A percentile compares a stretch with the other conserved stretches of the same genome.
Conservation (phyloP, 2,888 invertebrate genomes). For the Bellardia bayeri region DNA sequence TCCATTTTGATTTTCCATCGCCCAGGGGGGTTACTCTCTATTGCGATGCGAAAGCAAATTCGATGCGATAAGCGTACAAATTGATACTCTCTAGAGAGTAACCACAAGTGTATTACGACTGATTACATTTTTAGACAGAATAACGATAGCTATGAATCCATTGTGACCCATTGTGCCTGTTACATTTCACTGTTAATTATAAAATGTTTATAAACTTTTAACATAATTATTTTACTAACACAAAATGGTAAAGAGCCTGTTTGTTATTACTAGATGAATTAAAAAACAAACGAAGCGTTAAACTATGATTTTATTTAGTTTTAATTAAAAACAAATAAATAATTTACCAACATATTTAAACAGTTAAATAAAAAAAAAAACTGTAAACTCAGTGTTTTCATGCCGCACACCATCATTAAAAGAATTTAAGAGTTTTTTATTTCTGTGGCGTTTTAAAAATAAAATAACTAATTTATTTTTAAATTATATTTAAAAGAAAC, state of each 20-base stretch:
- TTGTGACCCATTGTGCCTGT: no score
- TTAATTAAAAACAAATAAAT: slow-evolving; percentile 62
- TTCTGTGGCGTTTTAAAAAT: background rate
- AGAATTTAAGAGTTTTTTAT: slow-evolving; percentile 1
- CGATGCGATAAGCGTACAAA: no score
- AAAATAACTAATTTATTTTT: background rate
- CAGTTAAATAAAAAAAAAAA: slow-evolving; percentile 31
- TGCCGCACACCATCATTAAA: slow-evolving; percentile 38
- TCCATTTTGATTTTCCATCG: no score
- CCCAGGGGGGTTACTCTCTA: no score
- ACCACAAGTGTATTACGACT: no score
- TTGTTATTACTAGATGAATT: background rate
- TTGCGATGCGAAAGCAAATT: no score
- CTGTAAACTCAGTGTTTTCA: slow-evolving; percentile 30
- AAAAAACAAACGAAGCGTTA: slow-evolving; percentile 60
- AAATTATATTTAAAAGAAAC: background rate
- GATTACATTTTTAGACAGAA: no score
- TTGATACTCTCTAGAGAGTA: no score
- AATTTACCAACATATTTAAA: slow-evolving; percentile 47
- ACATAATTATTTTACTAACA: slow-evolving; percentile 26
- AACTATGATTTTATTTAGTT: slow-evolving; percentile 43
- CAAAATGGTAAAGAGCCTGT: slow-evolving; percentile 45
- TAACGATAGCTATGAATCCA: no score
- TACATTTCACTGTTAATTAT: background rate
- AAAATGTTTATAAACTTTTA: slow-evolving; percentile 43